phyloP scores from a whole-genome alignment of 1,140 invertebrate species.

The Maniola jurtina region DNA sequence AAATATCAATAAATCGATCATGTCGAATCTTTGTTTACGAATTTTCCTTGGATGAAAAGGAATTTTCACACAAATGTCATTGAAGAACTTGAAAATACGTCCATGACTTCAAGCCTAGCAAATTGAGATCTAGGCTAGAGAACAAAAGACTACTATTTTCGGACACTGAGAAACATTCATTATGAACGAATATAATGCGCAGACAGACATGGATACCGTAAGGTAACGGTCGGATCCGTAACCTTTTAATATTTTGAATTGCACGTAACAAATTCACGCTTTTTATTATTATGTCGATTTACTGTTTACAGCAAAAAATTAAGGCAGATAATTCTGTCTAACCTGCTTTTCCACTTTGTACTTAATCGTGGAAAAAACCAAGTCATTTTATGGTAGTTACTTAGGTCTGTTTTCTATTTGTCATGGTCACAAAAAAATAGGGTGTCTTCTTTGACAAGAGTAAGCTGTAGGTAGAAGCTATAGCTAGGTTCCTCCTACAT shows the following conservation, averaged over 20 bases:
- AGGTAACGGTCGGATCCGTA: conserved; percentile 49
- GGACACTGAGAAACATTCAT: conserved; percentile 27
- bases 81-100: not conserved
- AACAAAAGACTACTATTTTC: conserved; percentile 30
- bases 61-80: not conserved
- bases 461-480: too few relatives aligned
- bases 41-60: too few relatives aligned
- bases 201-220: conserved; percentile 44
- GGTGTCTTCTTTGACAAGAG: too few relatives aligned
- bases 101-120: not conserved
- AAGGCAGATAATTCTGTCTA: conserved; percentile 5
- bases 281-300: not conserved
- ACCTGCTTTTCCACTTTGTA: not conserved
- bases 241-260: conserved; percentile 47
- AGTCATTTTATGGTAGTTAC: too few relatives aligned
- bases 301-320: conserved; percentile 8
- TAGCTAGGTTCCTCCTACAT: too few relatives aligned
- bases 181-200: not conserved
- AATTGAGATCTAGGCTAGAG: conserved; percentile 29
- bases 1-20: too few relatives aligned
- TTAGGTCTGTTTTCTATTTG: too few relatives aligned
- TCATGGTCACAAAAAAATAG: too few relatives aligned
- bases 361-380: not conserved
- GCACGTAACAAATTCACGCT: conserved; percentile 24
- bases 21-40: too few relatives aligned